Base-by-base conservation (phyloP, 2,113 vertebrate species). In the Vulpes ferrilata region DNA sequence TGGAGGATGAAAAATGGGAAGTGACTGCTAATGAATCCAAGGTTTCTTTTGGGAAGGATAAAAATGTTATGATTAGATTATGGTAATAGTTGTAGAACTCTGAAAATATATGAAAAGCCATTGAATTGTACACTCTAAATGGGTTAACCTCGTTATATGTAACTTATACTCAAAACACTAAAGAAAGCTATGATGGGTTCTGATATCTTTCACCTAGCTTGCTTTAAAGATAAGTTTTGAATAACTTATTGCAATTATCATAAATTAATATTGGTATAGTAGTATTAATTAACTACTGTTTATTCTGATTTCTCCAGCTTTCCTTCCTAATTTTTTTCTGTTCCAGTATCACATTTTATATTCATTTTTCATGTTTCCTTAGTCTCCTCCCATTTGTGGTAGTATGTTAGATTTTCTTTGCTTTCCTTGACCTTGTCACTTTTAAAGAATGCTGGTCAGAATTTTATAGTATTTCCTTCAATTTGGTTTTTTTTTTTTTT, bases 391-490 rank as follows among this genome's bases (percentile, higher is more conserved):
- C 22, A 51, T 53, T n/a, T 85, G 30, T 67, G 32, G 86, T 9
- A 38, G 15, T 55, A 83, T 10, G 5, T 89, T 64, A 64, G 43
- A 82, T 57, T 82, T 90, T 35, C 38, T 23, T 57, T 64, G 78
- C 25, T 59, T 83, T 79, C 53, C 51, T 38, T 32, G 38, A 59
- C 81, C 67, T 64, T 69, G 51, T 35, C 23, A 67, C 27, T 78
- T 90, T 69, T 79, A 53, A 79, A 91, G 53, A 79, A 51, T 87
- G 43, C 32, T 43, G 13, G 13, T 62, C 10, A 83, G 57, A 16
- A 20, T 88, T 94, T 81, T 55, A 17, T 81, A 82, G 43, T 73
- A 88, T 88, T 94, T 88, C 11, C 80, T 88, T 82, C 43, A 32
- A 43, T 43, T 43, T 43, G 22, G n/a, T n/a, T 9, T 19, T 71